Evolutionary conservation across 2,888 invertebrate species (phyloP), one percentile per base, ranked within the genome.

Genomic region (Synergus japonicus): DNA sequence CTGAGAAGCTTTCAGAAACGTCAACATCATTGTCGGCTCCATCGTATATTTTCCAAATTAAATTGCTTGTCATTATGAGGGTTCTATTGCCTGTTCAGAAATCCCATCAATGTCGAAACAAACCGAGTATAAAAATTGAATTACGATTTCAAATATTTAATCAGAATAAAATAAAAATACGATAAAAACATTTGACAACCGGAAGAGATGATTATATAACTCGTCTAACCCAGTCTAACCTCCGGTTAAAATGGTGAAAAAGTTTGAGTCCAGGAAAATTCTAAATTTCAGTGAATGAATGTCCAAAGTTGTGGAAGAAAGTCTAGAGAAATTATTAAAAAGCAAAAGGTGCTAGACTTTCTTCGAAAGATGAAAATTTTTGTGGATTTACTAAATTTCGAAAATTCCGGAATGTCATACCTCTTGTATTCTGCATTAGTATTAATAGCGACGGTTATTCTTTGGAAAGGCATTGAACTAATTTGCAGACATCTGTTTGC

Each of bases 261-360:
- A 5, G 37, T 43, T 15, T 22, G 0, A 9, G 7, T 29, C n/a
- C 8, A 46, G 4, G n/a, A 7, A 29, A 54, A 73, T 54, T 73
- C 54, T n/a, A 73, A 73, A 73, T 73, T 73, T 15, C 37, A 73
- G 73, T 73, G 54, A 73, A 73, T 54, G 41, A 54, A 54, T 37
- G 49, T n/a, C 54, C 29, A 29, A 2, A 73, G 49, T 73, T 49
- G 49, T 49, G 29, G 4, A 9, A 37, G 15, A 73, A 49, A 73
- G 8, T 37, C 69, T 37, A n/a, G 5, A 4, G 15, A 4, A 15
- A 9, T 41, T 5, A 4, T 58, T 0, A 41, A 54, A 3, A 73
- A 37, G n/a, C 22, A 18, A 10, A 58, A 49, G 7, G 10, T 54
- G 10, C n/a, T 41, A 12, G 12, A 54, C 0, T 73, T 58, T 9